A percentile compares a stretch with the other conserved stretches of the same genome.
These are phyloP conservation scores for Drosophila aff. DNA, from an alignment of 1,140 invertebrate species.

Conservation along the genomic window DNA sequence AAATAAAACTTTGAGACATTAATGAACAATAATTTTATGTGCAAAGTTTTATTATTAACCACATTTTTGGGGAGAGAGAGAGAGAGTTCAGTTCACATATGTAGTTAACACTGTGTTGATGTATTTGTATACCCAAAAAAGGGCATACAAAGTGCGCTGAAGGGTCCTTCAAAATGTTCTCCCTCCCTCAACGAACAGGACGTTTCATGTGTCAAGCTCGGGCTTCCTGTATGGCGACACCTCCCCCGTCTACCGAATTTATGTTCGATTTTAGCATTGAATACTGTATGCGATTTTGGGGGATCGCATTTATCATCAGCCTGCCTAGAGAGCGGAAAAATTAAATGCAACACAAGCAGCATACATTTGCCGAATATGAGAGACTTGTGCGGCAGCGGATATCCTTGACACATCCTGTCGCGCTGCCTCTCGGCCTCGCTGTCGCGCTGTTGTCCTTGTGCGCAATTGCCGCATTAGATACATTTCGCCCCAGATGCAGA, in stretches of 20 bases:
- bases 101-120: background rate
- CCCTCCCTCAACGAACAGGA: slow-evolving; percentile 46
- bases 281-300: slow-evolving; percentile 26
- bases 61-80: too few species aligned
- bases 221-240: slow-evolving; percentile 66
- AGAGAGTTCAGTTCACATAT: background rate
- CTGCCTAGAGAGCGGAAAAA: slow-evolving; percentile 65
- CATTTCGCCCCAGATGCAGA: slow-evolving; percentile 32
- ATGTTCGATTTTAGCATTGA: slow-evolving; percentile 17
- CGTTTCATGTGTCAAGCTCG: slow-evolving; percentile 72
- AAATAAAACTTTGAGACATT: background rate
- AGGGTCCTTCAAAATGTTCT: background rate
- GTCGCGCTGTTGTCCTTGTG: slow-evolving; percentile 25
- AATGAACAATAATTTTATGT: background rate
- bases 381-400: slow-evolving; percentile 70
- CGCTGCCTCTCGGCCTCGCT: slow-evolving; percentile 25
- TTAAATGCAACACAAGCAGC: slow-evolving; percentile 49
- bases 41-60: background rate
- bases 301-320: slow-evolving; percentile 67
- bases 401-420: slow-evolving; percentile 79
- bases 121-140: background rate
- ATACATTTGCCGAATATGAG: slow-evolving; percentile 27
- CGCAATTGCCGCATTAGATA: slow-evolving; percentile 52
- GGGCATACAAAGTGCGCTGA: slow-evolving; percentile 35
- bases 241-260: slow-evolving; percentile 13